Base-by-base conservation (phyloP, 2,888 invertebrate genomes). In the Stenurella melanura region DNA sequence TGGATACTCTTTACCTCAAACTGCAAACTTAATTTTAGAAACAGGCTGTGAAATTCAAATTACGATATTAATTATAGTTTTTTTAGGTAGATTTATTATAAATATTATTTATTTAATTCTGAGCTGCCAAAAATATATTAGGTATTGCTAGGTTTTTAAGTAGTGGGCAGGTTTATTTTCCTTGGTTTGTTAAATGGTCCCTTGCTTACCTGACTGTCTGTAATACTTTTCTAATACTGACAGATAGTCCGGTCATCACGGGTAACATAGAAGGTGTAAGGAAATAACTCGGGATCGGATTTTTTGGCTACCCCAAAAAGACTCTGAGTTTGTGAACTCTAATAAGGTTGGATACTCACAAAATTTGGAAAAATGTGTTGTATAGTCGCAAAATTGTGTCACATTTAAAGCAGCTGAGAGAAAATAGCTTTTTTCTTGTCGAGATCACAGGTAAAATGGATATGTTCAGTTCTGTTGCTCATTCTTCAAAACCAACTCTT, bases 71-170 rank as follows among this genome's bases (percentile, higher is more conserved):
- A 70, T 60, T 70, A 26, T 70, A 70, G 70, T 60, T 70, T 70
- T 74, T 68, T 61, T 69, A 76, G 68, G 64, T 72, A 74, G 63
- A 76, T 38, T 70, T 71, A 68, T 71, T 72, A 74, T 66, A 60
- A 73, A 73, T 78, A 60, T 76, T 78, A 78, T 78, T 76, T 76
- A 74, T 72, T 73, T 71, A 58, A 63, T 73, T 76, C 64, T 69
- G 61, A 70, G 63, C 71, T 77, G 73, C 73, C 77, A 74, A 77
- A 74, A 67, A 67, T 71, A 50, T 70, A 64, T 17, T 64, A 60
- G 60, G 42, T 21, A 42, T 58, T 70, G 58, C 58, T 70, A 70
- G 60, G 60, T 26, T 26, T 34, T 17, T 18, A 60, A 21, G 42
- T 42, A 60, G 18, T 21, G 11, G 69, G 57, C 34, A 69, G 69